Percentiles rank a stretch among this genome's conserved stretches.
Conservation (phyloP, 2,797 vertebrate species). For the Aratinga solstitialis region DNA sequence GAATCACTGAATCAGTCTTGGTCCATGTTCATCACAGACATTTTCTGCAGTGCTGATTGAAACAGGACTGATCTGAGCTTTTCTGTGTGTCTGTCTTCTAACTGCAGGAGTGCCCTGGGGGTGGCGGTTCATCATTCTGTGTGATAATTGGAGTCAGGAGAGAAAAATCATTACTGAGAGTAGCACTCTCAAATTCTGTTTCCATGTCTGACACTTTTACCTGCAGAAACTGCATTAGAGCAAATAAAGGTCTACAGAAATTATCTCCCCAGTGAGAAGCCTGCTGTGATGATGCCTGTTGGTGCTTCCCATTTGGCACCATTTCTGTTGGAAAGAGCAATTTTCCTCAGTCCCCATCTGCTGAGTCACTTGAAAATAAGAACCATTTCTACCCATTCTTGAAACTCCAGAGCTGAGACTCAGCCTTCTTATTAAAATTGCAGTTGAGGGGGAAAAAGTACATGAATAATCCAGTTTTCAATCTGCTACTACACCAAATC, state of each 20-base stretch:
- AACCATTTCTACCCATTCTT: not conserved
- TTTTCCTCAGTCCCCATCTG: not conserved
- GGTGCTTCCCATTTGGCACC: not conserved
- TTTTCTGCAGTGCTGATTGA: not conserved
- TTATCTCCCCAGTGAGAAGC: not conserved
- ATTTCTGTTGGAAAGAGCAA: not conserved
- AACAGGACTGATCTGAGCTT: not conserved
- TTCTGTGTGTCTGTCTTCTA: not conserved
- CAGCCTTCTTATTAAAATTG: not conserved
- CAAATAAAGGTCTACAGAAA: not conserved
- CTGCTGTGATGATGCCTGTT: not conserved
- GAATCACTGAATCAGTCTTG: not conserved
- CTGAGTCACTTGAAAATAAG: not conserved
- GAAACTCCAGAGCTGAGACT: not conserved
- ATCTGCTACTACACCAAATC: not conserved
- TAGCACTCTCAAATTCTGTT: not conserved
- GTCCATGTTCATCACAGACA: not conserved
- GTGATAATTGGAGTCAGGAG: not conserved
- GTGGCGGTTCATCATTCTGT: fast-evolving
- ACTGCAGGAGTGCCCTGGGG: not conserved
- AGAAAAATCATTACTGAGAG: not conserved
- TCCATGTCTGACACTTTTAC: not conserved
- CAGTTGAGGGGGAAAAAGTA: not conserved
- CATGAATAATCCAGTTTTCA: not conserved
- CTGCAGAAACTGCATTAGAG: not conserved